Evolutionary conservation across 2,888 invertebrate species (phyloP).

Genomic region (Toxonevra muliebris): DNA sequence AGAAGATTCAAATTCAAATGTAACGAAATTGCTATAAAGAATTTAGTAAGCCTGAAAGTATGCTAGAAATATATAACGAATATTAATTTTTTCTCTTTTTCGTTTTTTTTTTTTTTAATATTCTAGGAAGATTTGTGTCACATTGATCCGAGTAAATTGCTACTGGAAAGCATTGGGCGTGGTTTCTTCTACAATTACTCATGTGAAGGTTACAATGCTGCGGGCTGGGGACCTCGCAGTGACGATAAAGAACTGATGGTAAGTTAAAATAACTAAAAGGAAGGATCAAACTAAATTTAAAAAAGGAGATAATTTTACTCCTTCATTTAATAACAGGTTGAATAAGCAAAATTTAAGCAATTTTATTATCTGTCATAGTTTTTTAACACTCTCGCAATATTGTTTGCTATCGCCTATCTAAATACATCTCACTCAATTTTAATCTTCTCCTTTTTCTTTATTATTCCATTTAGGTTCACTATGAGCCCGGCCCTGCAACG

Average conservation of each 20-base stretch:
- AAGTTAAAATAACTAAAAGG: constrained; percentile 22
- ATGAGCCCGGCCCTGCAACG: constrained; percentile 86
- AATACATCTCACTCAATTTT: background rate
- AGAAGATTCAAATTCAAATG: no score
- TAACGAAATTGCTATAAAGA: constrained; percentile 3
- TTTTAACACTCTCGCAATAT: no score
- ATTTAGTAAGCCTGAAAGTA: background rate
- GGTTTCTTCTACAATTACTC: constrained; percentile 94
- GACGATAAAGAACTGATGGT: constrained; percentile 81
- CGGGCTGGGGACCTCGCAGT: constrained; percentile 87
- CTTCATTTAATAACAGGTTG: no score
- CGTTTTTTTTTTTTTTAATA: background rate
- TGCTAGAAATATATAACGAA: no score
- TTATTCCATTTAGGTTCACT: constrained; percentile 54
- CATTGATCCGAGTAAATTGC: constrained; percentile 85
- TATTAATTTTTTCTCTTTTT: background rate
- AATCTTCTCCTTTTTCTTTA: constrained; percentile 3
- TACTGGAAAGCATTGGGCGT: constrained; percentile 85
- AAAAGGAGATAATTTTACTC: background rate
- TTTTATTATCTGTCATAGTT: no score
- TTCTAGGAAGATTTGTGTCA: constrained; percentile 75
- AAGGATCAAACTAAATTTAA: background rate
- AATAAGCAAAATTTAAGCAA: no score
- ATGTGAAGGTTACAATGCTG: constrained; percentile 88
- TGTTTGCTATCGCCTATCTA: constrained; percentile 11